Percentiles rank a stretch among this genome's conserved stretches.
Conservation (phyloP, 2,888 invertebrate genomes). For the Rhyacophila evoluta region DNA sequence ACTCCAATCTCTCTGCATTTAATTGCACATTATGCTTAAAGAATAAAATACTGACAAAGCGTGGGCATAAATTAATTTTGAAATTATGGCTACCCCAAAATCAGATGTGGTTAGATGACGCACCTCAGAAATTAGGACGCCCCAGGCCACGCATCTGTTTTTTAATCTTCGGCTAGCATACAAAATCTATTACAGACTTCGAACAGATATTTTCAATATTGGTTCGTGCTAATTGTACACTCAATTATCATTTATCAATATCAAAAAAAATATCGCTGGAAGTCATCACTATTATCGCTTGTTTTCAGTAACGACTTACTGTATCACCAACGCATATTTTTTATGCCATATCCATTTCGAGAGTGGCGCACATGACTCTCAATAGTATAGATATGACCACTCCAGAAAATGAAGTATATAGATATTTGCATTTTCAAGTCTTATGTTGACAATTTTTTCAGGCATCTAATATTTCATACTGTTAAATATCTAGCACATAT, state of each 20-base stretch:
- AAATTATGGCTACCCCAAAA: conserved; percentile 13
- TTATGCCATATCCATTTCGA: no score
- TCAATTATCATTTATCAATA: conserved; percentile 22
- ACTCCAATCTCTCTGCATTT: conserved; percentile 5
- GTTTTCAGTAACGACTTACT: background rate
- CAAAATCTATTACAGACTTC: conserved; percentile 10
- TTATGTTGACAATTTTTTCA: no score
- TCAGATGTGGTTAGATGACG: background rate
- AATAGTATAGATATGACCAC: no score
- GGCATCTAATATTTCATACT: no score
- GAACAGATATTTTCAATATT: conserved; percentile 22
- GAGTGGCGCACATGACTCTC: no score
- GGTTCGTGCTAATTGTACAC: conserved; percentile 9
- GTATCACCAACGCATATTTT: no score
- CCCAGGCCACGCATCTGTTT: conserved; percentile 11
- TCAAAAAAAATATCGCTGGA: background rate
- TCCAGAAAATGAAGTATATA: no score
- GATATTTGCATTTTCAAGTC: no score
- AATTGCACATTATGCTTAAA: conserved; percentile 8
- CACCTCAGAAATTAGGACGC: conserved; percentile 5
- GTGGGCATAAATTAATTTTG: conserved; percentile 15
- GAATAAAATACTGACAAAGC: background rate
- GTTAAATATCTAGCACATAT: no score
- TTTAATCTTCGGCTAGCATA: conserved; percentile 7
- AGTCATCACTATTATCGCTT: background rate